These are phyloP conservation scores for Paratrypauchen microcephalus DNA, from an alignment of 2,797 vertebrate genomes.

Conservation along the genomic window DNA sequence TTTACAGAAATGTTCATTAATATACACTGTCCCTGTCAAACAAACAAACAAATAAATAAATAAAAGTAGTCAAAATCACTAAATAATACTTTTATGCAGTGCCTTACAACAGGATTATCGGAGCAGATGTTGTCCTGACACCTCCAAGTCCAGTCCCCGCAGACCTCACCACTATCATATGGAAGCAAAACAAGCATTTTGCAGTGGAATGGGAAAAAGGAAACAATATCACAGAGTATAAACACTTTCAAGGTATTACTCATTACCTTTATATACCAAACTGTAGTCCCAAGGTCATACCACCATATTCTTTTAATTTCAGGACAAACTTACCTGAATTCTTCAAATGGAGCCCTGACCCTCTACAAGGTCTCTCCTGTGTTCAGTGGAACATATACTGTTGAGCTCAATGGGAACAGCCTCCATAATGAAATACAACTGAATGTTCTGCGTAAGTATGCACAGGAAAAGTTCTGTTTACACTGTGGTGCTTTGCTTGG, in stretches of 20 bases:
- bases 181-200: fast-evolving
- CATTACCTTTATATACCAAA: neutral
- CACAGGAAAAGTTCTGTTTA: neutral
- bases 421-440: fast-evolving
- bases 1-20: no score
- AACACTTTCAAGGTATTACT: slow-evolving; percentile 34
- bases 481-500: no score
- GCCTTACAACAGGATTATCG: slow-evolving; percentile 16
- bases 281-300: neutral
- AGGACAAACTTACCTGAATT: slow-evolving; percentile 15
- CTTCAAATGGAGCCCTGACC: slow-evolving; percentile 28
- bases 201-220: slow-evolving; percentile 1
- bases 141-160: fast-evolving
- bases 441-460: slow-evolving; percentile 39
- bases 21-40: no score
- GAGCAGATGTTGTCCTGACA: slow-evolving; percentile 22
- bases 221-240: fast-evolving
- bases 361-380: slow-evolving; percentile 22
- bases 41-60: no score
- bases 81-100: neutral
- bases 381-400: neutral
- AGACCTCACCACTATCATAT: fast-evolving
- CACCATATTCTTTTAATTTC: neutral
- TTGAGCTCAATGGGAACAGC: fast-evolving
- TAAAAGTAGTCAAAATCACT: no score